Conservation (phyloP, 2,888 invertebrate genomes). For the Agrochola lota region DNA sequence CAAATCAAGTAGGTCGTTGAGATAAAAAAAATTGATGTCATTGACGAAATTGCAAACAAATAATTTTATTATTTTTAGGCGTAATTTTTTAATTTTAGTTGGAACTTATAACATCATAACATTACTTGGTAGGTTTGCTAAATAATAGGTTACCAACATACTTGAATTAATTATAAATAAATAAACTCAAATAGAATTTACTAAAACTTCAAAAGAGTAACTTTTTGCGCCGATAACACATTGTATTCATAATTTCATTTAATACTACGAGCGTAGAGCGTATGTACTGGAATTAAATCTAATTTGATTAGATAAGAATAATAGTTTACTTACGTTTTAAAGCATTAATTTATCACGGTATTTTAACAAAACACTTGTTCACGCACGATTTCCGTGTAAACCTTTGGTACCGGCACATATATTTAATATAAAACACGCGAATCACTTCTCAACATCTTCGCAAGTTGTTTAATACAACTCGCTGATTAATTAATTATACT, state of each 20-base stretch:
- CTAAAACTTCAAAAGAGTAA: neutral
- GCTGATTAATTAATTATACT: slow-evolving; percentile 26
- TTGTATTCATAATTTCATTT: neutral
- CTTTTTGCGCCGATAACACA: neutral
- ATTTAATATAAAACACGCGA: slow-evolving; percentile 29
- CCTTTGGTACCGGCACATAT: slow-evolving; percentile 38
- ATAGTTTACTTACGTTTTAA: slow-evolving; percentile 52
- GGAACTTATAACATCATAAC: neutral
- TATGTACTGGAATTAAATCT: neutral
- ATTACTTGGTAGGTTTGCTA: neutral
- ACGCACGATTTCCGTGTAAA: slow-evolving; percentile 33
- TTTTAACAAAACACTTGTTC: slow-evolving; percentile 54
- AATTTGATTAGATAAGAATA: slow-evolving; percentile 38
- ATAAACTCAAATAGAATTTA: neutral
- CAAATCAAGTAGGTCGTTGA: slow-evolving; percentile 27
- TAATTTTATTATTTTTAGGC: neutral
- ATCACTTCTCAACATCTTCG: slow-evolving; percentile 40
- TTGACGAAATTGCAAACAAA: neutral
- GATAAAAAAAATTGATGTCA: slow-evolving; percentile 31
- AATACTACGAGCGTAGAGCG: neutral
- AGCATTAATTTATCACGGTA: slow-evolving; percentile 25
- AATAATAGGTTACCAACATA: neutral
- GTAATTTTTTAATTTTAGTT: neutral
- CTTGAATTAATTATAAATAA: neutral
- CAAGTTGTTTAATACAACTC: slow-evolving; percentile 12